A percentile compares a stretch with the other conserved stretches of the same genome.
Conservation (phyloP, 1,140 invertebrate species). For the Pogonognathellus flavescens region DNA sequence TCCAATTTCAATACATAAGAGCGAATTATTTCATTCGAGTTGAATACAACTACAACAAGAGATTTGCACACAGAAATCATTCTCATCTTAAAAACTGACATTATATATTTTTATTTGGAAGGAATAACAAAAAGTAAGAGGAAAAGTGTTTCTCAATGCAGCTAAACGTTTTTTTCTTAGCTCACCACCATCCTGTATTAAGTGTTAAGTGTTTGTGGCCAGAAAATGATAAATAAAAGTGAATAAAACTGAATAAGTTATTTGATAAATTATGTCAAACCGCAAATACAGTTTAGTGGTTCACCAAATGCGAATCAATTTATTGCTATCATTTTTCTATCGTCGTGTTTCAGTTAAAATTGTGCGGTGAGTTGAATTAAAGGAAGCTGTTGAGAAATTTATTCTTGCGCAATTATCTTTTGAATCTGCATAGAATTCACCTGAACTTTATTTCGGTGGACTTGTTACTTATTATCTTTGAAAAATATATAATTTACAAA, state of each 20-base stretch:
- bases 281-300: constrained; percentile 23
- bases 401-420: not conserved
- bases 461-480: constrained; percentile 11
- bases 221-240: not conserved
- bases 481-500: not conserved
- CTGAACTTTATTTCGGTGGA: not conserved
- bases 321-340: not conserved
- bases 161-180: not conserved
- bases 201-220: not conserved
- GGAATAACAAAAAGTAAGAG: not conserved
- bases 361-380: not conserved
- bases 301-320: constrained; percentile 21
- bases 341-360: not conserved
- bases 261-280: constrained; percentile 25
- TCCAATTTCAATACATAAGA: not conserved
- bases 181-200: not conserved
- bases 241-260: not conserved
- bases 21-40: not conserved
- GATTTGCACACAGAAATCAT: no score
- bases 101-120: not conserved
- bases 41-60: not conserved
- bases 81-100: not conserved
- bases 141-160: not conserved
- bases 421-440: constrained; percentile 15
- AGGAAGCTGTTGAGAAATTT: constrained; percentile 14